Evolutionary conservation across 2,888 invertebrate species (phyloP), one percentile per base, ranked within the genome.

Genomic region (Poecilus cupreus): DNA sequence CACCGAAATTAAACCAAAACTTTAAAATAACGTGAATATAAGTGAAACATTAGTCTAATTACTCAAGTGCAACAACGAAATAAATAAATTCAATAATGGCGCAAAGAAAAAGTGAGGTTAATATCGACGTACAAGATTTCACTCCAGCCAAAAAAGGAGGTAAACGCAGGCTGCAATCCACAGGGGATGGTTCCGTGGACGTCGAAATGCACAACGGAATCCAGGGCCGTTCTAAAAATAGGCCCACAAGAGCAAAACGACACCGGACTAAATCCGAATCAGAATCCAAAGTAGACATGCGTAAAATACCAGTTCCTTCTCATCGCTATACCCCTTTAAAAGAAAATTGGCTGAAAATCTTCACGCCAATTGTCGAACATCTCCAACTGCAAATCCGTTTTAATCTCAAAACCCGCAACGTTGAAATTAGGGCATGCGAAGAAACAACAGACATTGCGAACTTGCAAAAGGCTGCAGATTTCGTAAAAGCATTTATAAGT

Each of bases 381-480:
- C 91, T 99, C 82, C 93, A 97, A 83, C 90, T 99, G 18, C 98
- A 99, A 91, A 94, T 98, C 77, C 92, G 99, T 82, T 99, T 98
- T 88, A 99, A 99, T 89, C 91, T 97, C 78, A 97, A 96, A 89
- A 93, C 96, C 0, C 92, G 96, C 83, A 96, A 97, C 89, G 97
- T 98, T 0, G 98, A 98, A 90, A 94, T 98, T 72, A 93, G 95
- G 86, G 89, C 91, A 10, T 89, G 90, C 74, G 89, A 91, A 54
- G 94, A 95, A 86, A 96, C 96, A 0, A 92, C 93, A 84, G 98
- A 98, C 86, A 94, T 97, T 83, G 94, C 95, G 8, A 96, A 97
- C 88, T 90, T 99, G 82, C 99, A 99, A 88, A 99, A 98, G 90
- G 99, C 96, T 70, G 97, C 98, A 11, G 99, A 99, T 90, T 99